phyloP scores from a whole-genome alignment of 1,140 invertebrate genomes.

The Fopius arisanus region DNA sequence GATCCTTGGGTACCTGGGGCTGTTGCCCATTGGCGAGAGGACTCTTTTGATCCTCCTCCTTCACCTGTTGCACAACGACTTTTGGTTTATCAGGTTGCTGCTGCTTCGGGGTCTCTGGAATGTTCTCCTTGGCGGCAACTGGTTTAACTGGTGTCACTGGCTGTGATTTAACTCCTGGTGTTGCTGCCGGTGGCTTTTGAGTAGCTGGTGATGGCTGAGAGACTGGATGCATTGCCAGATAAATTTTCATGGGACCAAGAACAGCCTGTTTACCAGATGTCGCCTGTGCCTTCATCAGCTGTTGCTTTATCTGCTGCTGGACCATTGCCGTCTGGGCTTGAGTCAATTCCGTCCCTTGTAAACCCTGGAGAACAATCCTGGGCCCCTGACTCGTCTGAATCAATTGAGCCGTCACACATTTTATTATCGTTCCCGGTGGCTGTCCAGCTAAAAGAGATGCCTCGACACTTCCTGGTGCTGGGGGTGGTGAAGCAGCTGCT shows the following conservation, averaged over 20 bases:
- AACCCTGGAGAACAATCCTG: slow-evolving; percentile 82
- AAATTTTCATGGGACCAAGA: slow-evolving; percentile 84
- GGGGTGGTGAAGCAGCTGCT: slow-evolving; percentile 30
- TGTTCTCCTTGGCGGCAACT: background rate
- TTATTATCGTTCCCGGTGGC: slow-evolving; percentile 85
- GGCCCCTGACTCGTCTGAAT: slow-evolving; percentile 84
- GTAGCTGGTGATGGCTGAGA: slow-evolving; percentile 30
- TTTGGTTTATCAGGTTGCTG: slow-evolving; percentile 53
- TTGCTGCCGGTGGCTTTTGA: slow-evolving; percentile 45
- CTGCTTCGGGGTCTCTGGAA: background rate
- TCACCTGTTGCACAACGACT: slow-evolving; percentile 58
- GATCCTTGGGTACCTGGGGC: slow-evolving; percentile 56
- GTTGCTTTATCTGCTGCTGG: slow-evolving; percentile 88
- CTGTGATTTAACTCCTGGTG: slow-evolving; percentile 35
- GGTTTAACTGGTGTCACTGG: slow-evolving; percentile 37
- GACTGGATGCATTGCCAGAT: slow-evolving; percentile 79
- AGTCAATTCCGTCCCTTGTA: slow-evolving; percentile 82
- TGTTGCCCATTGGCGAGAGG: slow-evolving; percentile 61
- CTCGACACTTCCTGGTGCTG: slow-evolving; percentile 68
- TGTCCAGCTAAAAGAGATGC: slow-evolving; percentile 77
- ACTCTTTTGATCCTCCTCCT: slow-evolving; percentile 35
- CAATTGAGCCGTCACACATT: slow-evolving; percentile 83
- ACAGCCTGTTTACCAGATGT: slow-evolving; percentile 82
- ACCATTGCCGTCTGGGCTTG: slow-evolving; percentile 80
- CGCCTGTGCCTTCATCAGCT: slow-evolving; percentile 84